Percentiles rank a stretch among this genome's conserved stretches.
Conservation (phyloP, 2,113 vertebrate species). For the Bufo gargarizans region DNA sequence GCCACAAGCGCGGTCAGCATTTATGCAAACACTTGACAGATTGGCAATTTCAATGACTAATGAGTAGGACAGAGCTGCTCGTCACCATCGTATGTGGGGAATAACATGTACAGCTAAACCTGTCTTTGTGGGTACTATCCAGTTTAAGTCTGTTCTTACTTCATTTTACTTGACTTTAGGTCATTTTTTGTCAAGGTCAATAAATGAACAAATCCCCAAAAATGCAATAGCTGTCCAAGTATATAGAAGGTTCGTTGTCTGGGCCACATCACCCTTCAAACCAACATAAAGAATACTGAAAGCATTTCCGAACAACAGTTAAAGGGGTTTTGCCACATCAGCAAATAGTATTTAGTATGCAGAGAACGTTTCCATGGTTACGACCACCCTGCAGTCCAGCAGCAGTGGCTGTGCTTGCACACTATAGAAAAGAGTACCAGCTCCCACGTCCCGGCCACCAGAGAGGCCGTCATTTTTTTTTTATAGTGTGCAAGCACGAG, state of each 20-base stretch:
- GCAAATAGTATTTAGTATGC: too few species aligned
- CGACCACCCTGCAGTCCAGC: too few species aligned
- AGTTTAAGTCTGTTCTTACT: not conserved
- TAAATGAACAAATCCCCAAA: not conserved
- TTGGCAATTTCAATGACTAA: slow-evolving; percentile 50
- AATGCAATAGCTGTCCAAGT: not conserved
- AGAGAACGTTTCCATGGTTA: too few species aligned
- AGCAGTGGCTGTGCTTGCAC: too few species aligned
- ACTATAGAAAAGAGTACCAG: too few species aligned
- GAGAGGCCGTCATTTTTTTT: too few species aligned
- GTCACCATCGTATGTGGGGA: slow-evolving; percentile 9
- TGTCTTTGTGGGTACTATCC: not conserved
- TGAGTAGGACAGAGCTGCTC: slow-evolving; percentile 26
- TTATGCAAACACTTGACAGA: slow-evolving; percentile 52
- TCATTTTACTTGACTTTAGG: not conserved
- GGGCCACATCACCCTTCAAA: not conserved
- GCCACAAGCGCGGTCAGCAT: slow-evolving; percentile 26
- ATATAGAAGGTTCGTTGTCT: not conserved
- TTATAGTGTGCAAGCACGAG: too few species aligned
- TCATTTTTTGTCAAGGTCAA: not conserved
- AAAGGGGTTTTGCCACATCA: too few species aligned
- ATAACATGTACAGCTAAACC: not conserved
- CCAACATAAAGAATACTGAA: too few species aligned
- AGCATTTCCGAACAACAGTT: too few species aligned
- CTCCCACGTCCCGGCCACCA: too few species aligned